Evolutionary conservation across 1,140 invertebrate species (phyloP).

Genomic region (Bombus turneri): DNA sequence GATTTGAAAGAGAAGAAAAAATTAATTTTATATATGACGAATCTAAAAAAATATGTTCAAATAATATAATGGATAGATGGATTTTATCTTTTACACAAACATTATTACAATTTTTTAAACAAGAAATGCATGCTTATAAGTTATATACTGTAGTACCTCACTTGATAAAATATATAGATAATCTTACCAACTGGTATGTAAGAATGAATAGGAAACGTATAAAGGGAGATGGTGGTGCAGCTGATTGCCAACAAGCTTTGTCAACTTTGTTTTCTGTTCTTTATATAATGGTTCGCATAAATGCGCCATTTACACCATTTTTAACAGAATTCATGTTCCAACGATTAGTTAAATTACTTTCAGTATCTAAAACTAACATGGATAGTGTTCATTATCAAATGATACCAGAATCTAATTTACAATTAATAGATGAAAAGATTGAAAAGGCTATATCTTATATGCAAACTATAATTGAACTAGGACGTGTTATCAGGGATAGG

Average conservation of each 20-base stretch:
- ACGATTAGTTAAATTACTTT: conserved; percentile 86
- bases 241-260: conserved; percentile 92
- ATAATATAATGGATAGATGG: conserved; percentile 99
- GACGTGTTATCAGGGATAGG: conserved; percentile 95
- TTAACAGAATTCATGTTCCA: conserved; percentile 98
- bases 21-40: conserved; percentile 86
- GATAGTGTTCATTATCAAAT: conserved; percentile 95
- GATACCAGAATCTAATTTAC: conserved; percentile 88
- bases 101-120: conserved; percentile 92
- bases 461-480: conserved; percentile 98
- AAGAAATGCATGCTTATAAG: conserved; percentile 97
- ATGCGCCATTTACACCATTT: conserved; percentile 99
- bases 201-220: conserved; percentile 97
- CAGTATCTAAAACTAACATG: conserved; percentile 76
- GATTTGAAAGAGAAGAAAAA: conserved; percentile 89
- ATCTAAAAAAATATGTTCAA: conserved; percentile 77
- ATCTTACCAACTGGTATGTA: conserved; percentile 99
- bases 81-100: conserved; percentile 98
- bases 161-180: conserved; percentile 97
- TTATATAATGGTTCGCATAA: conserved; percentile 94
- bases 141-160: conserved; percentile 97
- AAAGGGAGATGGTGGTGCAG: conserved; percentile 90
- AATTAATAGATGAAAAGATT: conserved; percentile 92
- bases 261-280: conserved; percentile 95
- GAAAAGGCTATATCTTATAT: conserved; percentile 95